Evolutionary conservation across 2,113 vertebrate species (phyloP).

Genomic region (Coptodon rendalli): DNA sequence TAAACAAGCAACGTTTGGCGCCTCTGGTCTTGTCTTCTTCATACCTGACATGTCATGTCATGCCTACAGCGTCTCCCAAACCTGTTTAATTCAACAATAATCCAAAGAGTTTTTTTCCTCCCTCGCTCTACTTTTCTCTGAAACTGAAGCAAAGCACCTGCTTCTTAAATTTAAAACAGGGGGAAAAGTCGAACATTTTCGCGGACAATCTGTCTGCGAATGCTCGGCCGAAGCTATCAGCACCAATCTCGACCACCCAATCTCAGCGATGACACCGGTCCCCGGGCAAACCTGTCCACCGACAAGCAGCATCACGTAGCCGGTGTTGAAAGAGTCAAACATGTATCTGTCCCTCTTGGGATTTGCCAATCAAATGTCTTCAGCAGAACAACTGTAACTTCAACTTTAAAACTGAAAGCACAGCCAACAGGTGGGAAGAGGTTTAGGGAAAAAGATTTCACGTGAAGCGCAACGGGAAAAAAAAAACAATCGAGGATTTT

Average conservation of each 20-base stretch:
- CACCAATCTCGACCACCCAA: neutral
- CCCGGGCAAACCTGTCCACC: neutral
- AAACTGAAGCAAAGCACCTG: slow-evolving; percentile 24
- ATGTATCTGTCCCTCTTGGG: neutral
- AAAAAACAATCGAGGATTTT: neutral
- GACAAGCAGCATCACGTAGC: neutral
- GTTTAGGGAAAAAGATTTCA: neutral
- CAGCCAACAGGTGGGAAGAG: neutral
- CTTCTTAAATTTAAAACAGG: neutral
- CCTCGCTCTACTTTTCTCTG: neutral
- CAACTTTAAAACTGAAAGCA: neutral
- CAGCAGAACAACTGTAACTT: neutral
- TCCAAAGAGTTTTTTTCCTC: slow-evolving; percentile 25
- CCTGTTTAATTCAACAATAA: slow-evolving; percentile 78
- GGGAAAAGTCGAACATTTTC: neutral
- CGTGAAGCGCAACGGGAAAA: fast-evolving
- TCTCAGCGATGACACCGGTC: slow-evolving; percentile 16
- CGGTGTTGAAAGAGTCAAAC: neutral
- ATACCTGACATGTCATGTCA: slow-evolving; percentile 94
- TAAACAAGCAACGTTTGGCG: slow-evolving; percentile 87
- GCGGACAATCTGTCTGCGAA: neutral
- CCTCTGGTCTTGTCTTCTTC: slow-evolving; percentile 98
- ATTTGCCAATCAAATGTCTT: neutral
- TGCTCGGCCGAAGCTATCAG: neutral
- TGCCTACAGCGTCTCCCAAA: slow-evolving; percentile 78